phyloP scores from a whole-genome alignment of 1,140 invertebrate species.

The Heliconius eleuchia region DNA sequence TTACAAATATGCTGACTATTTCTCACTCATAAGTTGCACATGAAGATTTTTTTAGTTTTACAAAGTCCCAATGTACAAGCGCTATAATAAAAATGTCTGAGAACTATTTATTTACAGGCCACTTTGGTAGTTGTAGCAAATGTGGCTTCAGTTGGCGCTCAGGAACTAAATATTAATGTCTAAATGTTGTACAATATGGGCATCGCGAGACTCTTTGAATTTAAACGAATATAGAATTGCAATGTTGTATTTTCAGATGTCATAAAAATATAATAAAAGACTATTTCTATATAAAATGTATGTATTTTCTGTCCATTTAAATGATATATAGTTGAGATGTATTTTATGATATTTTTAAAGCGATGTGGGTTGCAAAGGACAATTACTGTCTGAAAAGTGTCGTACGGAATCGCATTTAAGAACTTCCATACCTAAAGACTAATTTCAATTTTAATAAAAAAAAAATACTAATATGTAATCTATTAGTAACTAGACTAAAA shows the following conservation, averaged over 20 bases:
- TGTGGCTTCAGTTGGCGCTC: not conserved
- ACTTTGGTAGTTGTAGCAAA: not conserved
- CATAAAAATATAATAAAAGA: not conserved
- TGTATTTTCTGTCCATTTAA: too few species aligned
- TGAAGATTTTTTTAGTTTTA: not conserved
- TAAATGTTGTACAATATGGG: not conserved
- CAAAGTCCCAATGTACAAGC: not conserved
- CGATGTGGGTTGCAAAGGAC: too few species aligned
- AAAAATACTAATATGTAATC: too few species aligned
- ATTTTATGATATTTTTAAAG: too few species aligned
- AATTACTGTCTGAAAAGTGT: too few species aligned
- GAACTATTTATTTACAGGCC: not conserved
- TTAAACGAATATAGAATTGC: not conserved
- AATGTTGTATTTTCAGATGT: not conserved
- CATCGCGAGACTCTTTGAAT: not conserved
- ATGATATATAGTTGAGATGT: too few species aligned
- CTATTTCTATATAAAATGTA: not conserved
- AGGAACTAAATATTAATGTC: not conserved
- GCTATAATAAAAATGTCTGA: not conserved
- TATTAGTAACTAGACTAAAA: too few species aligned
- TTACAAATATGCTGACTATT: not conserved
- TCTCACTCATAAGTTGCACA: not conserved
- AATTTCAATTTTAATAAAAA: too few species aligned
- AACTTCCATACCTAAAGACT: too few species aligned
- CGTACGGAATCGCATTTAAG: too few species aligned